A percentile compares a stretch with the other conserved stretches of the same genome.
Conservation (phyloP, 1,140 invertebrate genomes). For the Samia ricini region DNA sequence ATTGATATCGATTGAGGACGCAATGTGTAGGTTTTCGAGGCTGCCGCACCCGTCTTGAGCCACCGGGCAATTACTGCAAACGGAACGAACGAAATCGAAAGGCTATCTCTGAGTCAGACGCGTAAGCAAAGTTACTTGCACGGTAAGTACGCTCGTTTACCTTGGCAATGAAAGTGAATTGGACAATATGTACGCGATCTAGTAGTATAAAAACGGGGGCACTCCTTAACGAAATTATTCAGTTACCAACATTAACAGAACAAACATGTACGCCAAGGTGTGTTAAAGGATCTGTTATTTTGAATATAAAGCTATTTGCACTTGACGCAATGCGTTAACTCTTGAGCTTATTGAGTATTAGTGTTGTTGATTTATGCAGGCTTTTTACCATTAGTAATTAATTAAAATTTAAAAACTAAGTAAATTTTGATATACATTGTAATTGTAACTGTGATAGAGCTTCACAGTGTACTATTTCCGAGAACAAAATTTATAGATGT, state of each 20-base stretch:
- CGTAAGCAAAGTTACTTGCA: slow-evolving; percentile 39
- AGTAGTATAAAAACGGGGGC: slow-evolving; percentile 61
- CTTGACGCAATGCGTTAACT: neutral
- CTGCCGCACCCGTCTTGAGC: slow-evolving; percentile 17
- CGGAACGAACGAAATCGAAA: slow-evolving; percentile 69
- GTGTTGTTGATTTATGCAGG: neutral
- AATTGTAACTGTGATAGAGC: no score
- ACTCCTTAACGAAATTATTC: slow-evolving; percentile 62
- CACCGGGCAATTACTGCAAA: slow-evolving; percentile 32
- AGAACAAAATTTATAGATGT: no score
- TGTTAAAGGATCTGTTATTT: slow-evolving; percentile 27
- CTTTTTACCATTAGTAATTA: neutral
- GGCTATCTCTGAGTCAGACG: slow-evolving; percentile 65
- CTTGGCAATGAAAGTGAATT: slow-evolving; percentile 74
- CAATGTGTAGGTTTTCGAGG: slow-evolving; percentile 15
- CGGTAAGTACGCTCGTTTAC: slow-evolving; percentile 41
- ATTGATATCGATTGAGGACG: slow-evolving; percentile 6
- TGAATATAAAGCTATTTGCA: neutral
- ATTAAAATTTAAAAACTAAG: no score
- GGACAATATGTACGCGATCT: slow-evolving; percentile 35
- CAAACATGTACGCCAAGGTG: slow-evolving; percentile 75
- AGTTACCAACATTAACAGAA: slow-evolving; percentile 67
- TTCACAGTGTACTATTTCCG: no score
- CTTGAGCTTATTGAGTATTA: neutral
- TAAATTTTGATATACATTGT: no score